Percentiles rank a stretch among this genome's conserved stretches.
These are phyloP conservation scores for Umimayanthus chanpuru DNA, from an alignment of 92 coral and sea anemone species.

Conservation along the genomic window DNA sequence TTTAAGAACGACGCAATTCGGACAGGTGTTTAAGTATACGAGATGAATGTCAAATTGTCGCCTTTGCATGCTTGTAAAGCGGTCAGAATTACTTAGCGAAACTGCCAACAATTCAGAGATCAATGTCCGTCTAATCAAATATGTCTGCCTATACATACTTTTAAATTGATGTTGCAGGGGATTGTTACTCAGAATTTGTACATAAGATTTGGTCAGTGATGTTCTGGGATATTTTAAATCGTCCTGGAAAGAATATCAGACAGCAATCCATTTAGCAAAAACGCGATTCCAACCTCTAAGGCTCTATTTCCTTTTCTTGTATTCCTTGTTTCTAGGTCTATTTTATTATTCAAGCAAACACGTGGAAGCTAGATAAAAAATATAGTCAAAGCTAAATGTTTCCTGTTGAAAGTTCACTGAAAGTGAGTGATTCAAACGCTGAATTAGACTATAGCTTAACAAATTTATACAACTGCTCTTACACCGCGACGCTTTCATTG, in stretches of 20 bases:
- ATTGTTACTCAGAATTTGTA: not conserved
- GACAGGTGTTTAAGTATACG: conserved; percentile 7
- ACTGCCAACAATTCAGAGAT: not conserved
- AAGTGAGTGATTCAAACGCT: no score
- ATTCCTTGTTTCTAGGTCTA: not conserved
- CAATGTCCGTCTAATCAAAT: not conserved
- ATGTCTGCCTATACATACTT: not conserved
- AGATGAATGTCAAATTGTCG: not conserved
- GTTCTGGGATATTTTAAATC: not conserved
- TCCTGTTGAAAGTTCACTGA: no score
- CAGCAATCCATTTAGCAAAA: no score
- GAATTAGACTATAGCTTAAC: no score
- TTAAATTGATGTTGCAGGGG: not conserved
- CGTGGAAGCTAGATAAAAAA: no score
- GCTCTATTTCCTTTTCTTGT: not conserved
- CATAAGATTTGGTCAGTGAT: not conserved
- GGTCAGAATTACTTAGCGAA: not conserved
- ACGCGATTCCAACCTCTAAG: no score
- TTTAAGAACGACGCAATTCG: not conserved
- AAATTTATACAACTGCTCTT: no score
- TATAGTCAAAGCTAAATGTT: no score
- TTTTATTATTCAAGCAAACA: no score
- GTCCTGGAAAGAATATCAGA: not conserved
- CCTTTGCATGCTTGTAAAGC: not conserved
- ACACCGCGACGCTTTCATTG: no score